These are phyloP conservation scores for Meloe dianella DNA, from an alignment of 2,888 invertebrate species.

Conservation along the genomic window DNA sequence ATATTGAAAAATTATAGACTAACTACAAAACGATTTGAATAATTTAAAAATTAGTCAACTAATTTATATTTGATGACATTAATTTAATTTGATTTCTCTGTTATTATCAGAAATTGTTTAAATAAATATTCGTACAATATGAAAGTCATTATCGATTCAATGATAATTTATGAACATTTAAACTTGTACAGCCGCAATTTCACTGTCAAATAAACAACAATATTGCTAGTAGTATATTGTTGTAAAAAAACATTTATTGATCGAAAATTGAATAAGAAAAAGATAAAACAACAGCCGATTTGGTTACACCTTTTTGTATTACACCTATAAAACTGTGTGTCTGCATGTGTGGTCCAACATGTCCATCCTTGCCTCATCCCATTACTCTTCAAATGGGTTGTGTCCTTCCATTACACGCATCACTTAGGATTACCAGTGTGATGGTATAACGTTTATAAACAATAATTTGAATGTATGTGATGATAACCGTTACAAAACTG, in stretches of 20 bases:
- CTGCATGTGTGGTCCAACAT: slow-evolving; percentile 12
- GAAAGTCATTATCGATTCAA: neutral
- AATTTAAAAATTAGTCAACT: neutral
- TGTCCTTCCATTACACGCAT: slow-evolving; percentile 10
- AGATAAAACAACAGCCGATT: neutral
- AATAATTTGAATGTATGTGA: no score
- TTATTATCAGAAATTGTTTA: neutral
- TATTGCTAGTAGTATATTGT: neutral
- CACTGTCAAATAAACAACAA: slow-evolving; percentile 6
- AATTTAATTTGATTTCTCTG: neutral
- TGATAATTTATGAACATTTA: slow-evolving; percentile 5
- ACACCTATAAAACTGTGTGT: slow-evolving; percentile 1
- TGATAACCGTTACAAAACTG: slow-evolving; percentile 11
- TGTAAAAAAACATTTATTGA: neutral
- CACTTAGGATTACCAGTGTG: slow-evolving; percentile 2
- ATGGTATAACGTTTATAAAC: neutral
- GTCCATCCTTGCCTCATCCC: slow-evolving; percentile 1
- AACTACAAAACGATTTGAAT: no score
- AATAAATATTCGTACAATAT: neutral
- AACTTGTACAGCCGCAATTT: neutral
- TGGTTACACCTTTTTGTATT: neutral
- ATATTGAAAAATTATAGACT: no score
- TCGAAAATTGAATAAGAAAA: neutral
- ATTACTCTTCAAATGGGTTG: slow-evolving; percentile 1
- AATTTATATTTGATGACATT: neutral